A percentile compares a stretch with the other conserved stretches of the same genome.
phyloP scores from a whole-genome alignment of 2,113 vertebrate genomes.

The Myxocyprinus asiaticus region DNA sequence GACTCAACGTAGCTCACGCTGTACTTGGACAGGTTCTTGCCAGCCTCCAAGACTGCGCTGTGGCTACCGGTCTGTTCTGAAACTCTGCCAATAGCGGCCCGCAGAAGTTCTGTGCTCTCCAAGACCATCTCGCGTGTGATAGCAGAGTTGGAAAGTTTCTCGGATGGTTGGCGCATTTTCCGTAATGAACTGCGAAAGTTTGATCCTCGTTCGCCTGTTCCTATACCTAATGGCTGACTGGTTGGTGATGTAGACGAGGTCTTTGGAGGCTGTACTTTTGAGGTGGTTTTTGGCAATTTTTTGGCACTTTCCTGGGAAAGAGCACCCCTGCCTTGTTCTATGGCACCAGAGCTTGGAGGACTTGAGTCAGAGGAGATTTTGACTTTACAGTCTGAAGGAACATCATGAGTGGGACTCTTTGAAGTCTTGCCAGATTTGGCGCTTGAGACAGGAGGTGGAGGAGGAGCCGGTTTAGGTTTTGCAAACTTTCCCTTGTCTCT shows the following conservation, averaged over 20 bases:
- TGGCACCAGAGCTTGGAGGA: constrained; percentile 63
- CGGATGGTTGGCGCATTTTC: constrained; percentile 88
- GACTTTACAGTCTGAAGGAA: constrained; percentile 69
- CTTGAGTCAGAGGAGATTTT: constrained; percentile 73
- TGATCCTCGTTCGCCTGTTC: constrained; percentile 29
- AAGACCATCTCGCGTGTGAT: constrained; percentile 90
- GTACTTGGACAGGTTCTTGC: constrained; percentile 95
- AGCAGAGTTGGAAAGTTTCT: constrained; percentile 84
- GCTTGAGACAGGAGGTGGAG: constrained; percentile 77
- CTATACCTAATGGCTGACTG: constrained; percentile 60
- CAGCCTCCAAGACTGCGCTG: constrained; percentile 90
- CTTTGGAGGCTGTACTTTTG: constrained; percentile 81
- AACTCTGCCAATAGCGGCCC: constrained; percentile 86
- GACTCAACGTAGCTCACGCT: constrained; percentile 94
- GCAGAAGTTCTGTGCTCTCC: constrained; percentile 85
- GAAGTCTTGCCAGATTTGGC: constrained; percentile 78
- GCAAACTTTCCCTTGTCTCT: constrained; percentile 85
- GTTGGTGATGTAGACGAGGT: constrained; percentile 66
- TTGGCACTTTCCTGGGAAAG: constrained; percentile 71
- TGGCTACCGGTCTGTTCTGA: constrained; percentile 94
- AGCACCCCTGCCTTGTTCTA: constrained; percentile 68
- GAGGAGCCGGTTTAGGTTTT: constrained; percentile 89
- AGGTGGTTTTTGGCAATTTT: constrained; percentile 70
- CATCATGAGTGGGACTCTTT: constrained; percentile 82
- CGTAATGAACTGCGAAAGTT: constrained; percentile 82